Evolutionary conservation across 2,797 vertebrate genomes (phyloP).

Genomic region (Cyprinodon diabolis): DNA sequence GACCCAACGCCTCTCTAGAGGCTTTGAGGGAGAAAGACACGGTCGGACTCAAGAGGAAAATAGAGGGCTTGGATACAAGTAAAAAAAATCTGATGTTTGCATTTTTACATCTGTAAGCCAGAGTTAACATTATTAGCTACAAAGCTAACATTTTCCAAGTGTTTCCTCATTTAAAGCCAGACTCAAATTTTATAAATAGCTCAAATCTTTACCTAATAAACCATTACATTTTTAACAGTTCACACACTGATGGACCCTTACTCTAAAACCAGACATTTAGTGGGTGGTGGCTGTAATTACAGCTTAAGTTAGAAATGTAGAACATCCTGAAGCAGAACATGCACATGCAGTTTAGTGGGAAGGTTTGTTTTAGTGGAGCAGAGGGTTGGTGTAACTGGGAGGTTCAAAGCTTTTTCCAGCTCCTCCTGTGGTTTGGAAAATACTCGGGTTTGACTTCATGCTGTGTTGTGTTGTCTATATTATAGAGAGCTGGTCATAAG

Average conservation of each 20-base stretch:
- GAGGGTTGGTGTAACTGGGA: conserved; percentile 54
- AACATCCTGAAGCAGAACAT: conserved; percentile 25
- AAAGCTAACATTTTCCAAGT: conserved; percentile 8
- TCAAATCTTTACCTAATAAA: conserved; percentile 23
- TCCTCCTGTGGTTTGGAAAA: conserved; percentile 67
- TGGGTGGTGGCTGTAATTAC: conserved; percentile 69
- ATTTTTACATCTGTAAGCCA: neutral
- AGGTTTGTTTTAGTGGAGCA: conserved; percentile 51
- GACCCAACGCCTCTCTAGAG: conserved; percentile 90
- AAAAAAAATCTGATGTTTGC: conserved; percentile 37
- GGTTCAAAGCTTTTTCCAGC: conserved; percentile 67
- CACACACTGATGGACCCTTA: conserved; percentile 18
- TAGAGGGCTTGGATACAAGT: conserved; percentile 90
- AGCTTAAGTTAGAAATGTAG: conserved; percentile 46
- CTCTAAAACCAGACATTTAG: conserved; percentile 63
- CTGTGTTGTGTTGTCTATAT: conserved; percentile 31
- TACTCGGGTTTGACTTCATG: conserved; percentile 45
- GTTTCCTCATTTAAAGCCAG: conserved; percentile 2
- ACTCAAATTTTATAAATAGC: conserved; percentile 13
- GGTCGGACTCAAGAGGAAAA: conserved; percentile 90
- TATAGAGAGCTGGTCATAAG: conserved; percentile 43
- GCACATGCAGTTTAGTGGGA: conserved; percentile 42
- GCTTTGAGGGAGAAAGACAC: conserved; percentile 89
- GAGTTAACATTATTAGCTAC: conserved; percentile 1
- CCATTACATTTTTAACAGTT: conserved; percentile 5